Conservation (phyloP, 2,797 vertebrate genomes). For the Anolis apletophallus region DNA sequence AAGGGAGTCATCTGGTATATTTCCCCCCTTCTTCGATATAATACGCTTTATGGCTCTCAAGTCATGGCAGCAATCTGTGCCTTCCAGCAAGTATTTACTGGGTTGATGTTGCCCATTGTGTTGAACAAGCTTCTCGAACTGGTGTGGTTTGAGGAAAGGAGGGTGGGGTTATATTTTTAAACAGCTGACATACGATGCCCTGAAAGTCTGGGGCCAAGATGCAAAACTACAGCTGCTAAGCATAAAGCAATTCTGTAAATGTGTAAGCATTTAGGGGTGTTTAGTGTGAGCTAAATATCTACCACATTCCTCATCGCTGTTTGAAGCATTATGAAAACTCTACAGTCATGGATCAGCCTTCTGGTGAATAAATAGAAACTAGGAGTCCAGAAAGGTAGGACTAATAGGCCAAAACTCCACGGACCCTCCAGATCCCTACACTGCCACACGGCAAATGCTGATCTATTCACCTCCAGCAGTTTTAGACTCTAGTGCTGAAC, state of each 20-base stretch:
- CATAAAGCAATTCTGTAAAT: not conserved
- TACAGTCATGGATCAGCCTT: not conserved
- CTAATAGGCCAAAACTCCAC: not conserved
- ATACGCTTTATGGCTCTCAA: not conserved
- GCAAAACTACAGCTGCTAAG: not conserved
- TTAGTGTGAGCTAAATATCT: not conserved
- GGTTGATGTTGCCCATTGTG: not conserved
- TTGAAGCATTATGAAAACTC: not conserved
- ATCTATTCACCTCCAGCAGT: too few relatives aligned
- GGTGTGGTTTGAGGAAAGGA: not conserved
- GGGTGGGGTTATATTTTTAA: not conserved
- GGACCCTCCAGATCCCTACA: not conserved
- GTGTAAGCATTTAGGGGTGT: constrained; percentile 1
- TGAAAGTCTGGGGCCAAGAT: constrained; percentile 18
- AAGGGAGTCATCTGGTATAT: not conserved
- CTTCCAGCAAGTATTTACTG: not conserved
- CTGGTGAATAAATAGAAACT: fast-evolving
- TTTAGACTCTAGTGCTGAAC: too few relatives aligned
- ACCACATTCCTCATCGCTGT: not conserved
- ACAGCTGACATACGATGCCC: not conserved
- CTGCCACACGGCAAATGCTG: too few relatives aligned
- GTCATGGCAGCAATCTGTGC: not conserved
- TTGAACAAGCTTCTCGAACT: not conserved
- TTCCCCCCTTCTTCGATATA: not conserved
- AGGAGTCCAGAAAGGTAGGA: not conserved